phyloP scores from a whole-genome alignment of 2,888 invertebrate species.

The Tinea pellionella region DNA sequence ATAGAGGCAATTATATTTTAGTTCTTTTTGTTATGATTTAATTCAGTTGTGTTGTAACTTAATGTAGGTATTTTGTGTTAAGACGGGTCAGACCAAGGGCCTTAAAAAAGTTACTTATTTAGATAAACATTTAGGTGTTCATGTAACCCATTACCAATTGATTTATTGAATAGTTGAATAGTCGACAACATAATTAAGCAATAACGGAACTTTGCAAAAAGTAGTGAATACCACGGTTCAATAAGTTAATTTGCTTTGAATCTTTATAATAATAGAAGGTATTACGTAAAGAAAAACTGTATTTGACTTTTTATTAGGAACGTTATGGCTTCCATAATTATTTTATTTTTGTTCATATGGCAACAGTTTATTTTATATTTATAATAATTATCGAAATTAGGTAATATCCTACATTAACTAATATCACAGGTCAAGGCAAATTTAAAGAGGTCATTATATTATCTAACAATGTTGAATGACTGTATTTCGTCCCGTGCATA shows the following conservation, averaged over 20 bases:
- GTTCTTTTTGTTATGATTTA: no score
- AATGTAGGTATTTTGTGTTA: no score
- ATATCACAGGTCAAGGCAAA: neutral
- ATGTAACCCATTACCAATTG: neutral
- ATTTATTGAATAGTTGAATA: no score
- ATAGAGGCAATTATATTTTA: no score
- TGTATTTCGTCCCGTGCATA: constrained; percentile 33
- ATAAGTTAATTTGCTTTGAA: neutral
- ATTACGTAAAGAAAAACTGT: neutral
- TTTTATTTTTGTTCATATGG: neutral
- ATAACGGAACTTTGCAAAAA: neutral
- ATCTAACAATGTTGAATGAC: neutral
- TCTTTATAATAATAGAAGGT: neutral
- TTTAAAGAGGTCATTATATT: neutral
- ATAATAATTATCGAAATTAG: no score
- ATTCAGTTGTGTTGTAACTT: no score
- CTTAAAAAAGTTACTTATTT: no score
- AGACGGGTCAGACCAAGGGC: no score
- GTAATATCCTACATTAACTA: neutral
- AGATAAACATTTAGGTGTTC: neutral
- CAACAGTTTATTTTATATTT: neutral
- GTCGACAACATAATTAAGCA: neutral
- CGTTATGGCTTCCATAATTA: neutral
- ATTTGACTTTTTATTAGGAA: neutral
- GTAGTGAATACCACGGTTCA: neutral